These are phyloP conservation scores for Oceanodroma leucorhoa DNA, from an alignment of 2,797 vertebrate species.

Conservation along the genomic window DNA sequence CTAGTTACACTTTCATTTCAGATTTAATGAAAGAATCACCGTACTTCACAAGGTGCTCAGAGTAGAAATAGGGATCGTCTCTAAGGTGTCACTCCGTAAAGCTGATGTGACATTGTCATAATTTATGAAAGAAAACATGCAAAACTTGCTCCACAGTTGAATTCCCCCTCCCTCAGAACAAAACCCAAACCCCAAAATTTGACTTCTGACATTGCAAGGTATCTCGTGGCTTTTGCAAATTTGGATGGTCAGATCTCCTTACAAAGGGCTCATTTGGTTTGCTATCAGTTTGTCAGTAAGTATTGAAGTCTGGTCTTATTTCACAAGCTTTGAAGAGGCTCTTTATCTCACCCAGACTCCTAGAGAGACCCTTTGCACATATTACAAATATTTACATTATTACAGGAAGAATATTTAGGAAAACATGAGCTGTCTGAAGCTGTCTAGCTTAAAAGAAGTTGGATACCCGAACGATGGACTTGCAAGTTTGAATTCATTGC, in stretches of 20 bases:
- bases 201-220: not conserved
- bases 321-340: not conserved
- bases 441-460: not conserved
- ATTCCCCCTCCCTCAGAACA: rapidly evolving
- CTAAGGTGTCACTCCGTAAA: not conserved
- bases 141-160: not conserved
- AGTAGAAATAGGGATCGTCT: not conserved
- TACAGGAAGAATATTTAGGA: not conserved
- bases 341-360: not conserved
- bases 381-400: not conserved
- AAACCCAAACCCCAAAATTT: not conserved
- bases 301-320: not conserved
- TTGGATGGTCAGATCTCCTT: not conserved
- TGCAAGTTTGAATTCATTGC: not conserved
- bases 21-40: not conserved
- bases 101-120: not conserved
- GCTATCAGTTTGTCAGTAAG: not conserved
- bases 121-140: not conserved
- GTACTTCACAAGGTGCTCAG: not conserved
- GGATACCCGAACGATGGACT: not conserved
- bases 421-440: not conserved
- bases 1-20: not conserved
- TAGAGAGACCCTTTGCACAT: not conserved
- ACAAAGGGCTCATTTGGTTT: not conserved
- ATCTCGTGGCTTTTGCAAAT: not conserved